Base-by-base conservation (phyloP, 2,888 invertebrate species). In the Eilema caniola region DNA sequence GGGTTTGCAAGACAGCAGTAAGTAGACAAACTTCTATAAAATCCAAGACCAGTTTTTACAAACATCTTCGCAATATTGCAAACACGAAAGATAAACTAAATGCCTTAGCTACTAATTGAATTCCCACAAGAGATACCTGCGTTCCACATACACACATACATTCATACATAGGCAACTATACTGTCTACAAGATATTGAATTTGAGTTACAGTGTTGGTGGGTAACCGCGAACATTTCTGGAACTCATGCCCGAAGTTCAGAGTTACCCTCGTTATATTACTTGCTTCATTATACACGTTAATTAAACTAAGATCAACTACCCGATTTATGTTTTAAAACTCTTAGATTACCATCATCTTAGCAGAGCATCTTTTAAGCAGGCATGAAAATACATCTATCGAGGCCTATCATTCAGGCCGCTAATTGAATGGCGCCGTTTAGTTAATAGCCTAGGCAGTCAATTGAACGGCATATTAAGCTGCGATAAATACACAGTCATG, bases 131-230 rank as follows among this genome's bases (percentile, higher is more conserved):
- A 59, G 14, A 25, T 59, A 59, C 57, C 25, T 59, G 24, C 25
- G 12, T 25, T 14, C 11, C 8, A 23, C n/a, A 56, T 23, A 56
- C 56, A 41, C 10, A 56, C n/a, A 56, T 56, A 56, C 56, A 56
- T 14, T 24, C 7, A 47, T 47, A 53, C 53, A 53, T 53, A 10
- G 10, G n/a, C 53, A 53, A n/a, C n/a, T 0, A 2, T 24, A 24
- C 57, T 59, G 25, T 28, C 61, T 0, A 31, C 28, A 23, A 31
- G 25, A 61, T 53, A 53, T 67, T 67, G 61, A 67, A 67, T 53
- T 67, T 47, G 25, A 67, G 60, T 67, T 61, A 16, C 28, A 2
- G 53, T 61, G 61, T 67, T 67, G 23, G 47, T 65, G 16, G 23
- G 10, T 1, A 20, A 12, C 31, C 37, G 16, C 24, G 12, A 57